Base-by-base conservation (phyloP, 1,140 invertebrate genomes). In the Probaryconus sp. region DNA sequence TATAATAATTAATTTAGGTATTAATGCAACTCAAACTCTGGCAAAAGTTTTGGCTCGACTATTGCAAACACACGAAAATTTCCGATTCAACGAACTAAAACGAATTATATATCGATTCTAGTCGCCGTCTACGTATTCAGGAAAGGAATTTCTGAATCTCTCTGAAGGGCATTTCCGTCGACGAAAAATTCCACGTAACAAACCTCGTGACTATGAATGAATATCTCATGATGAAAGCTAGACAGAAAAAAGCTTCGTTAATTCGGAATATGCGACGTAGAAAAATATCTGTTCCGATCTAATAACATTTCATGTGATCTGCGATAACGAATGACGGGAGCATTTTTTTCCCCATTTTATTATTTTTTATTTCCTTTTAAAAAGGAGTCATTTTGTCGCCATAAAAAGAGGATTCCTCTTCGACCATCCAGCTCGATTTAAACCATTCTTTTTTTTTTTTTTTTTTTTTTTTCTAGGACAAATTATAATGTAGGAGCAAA, bases 1-100 rank as follows among this genome's bases (percentile, higher is more conserved):
- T n/a, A n/a, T n/a, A n/a, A n/a, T n/a, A n/a, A n/a, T n/a, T n/a
- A n/a, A n/a, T n/a, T n/a, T n/a, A n/a, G n/a, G n/a, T n/a, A 67
- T 48, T 56, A 56, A 50, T 17, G 51, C 47, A 64, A 64, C 9
- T 37, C 31, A 47, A 55, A 43, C 20, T 20, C 18, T 11, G 26
- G 20, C 10, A 45, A 28, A 18, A 11, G 40, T 43, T 55, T 53
- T 30, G 16, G 31, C 14, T 20, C 9, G 21, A 26, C 33, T 28
- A 50, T 58, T 50, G 35, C 53, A 68, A 14, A 58, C 53, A 35
- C 33, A 50, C 37, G 26, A 68, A 56, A 58, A 68, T 68, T 48
- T 68, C 43, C 64, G 28, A 43, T 17, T 50, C 51, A 56, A 42
- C 45, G 53, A 50, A 50, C 51, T 56, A 50, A 56, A 47, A 58